Evolutionary conservation across 1,140 invertebrate species (phyloP).

Genomic region (Neuroterus valhalla): DNA sequence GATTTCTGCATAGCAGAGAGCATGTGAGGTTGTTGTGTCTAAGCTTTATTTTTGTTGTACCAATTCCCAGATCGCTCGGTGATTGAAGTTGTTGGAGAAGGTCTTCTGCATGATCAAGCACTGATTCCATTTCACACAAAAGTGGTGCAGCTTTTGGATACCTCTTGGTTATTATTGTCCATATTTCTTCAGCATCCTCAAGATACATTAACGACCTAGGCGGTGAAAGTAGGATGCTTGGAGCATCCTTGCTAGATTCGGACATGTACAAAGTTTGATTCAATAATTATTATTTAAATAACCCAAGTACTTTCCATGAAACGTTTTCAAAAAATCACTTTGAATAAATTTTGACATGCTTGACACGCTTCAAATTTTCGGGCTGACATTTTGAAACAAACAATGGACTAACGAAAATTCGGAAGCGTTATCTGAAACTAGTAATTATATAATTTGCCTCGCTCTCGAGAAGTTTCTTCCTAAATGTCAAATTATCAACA

Average conservation of each 20-base stretch:
- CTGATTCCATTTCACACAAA: slow-evolving; percentile 59
- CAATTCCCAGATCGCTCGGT: slow-evolving; percentile 44
- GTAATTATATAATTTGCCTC: too few species aligned
- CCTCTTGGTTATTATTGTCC: slow-evolving; percentile 57
- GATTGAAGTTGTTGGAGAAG: slow-evolving; percentile 49
- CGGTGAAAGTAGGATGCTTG: slow-evolving; percentile 30
- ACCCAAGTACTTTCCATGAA: too few species aligned
- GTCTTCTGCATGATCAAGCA: slow-evolving; percentile 57
- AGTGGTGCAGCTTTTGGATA: slow-evolving; percentile 62
- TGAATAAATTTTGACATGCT: too few species aligned
- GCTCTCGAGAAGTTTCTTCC: too few species aligned
- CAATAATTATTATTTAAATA: too few species aligned
- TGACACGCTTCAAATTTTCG: too few species aligned
- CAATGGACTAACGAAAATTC: neutral
- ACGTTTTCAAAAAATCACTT: too few species aligned
- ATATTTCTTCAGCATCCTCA: slow-evolving; percentile 56
- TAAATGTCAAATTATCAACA: too few species aligned
- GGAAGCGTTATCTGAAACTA: too few species aligned
- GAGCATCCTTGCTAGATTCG: neutral
- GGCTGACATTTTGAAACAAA: too few species aligned
- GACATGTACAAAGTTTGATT: neutral
- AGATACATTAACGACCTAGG: slow-evolving; percentile 53
- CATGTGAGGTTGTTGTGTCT: neutral
- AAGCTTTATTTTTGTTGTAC: slow-evolving; percentile 32
- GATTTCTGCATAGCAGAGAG: neutral